Percentiles rank a stretch among this genome's conserved stretches.
These are phyloP conservation scores for Diorhabda elongata DNA, from an alignment of 1,140 invertebrate genomes.

Conservation along the genomic window DNA sequence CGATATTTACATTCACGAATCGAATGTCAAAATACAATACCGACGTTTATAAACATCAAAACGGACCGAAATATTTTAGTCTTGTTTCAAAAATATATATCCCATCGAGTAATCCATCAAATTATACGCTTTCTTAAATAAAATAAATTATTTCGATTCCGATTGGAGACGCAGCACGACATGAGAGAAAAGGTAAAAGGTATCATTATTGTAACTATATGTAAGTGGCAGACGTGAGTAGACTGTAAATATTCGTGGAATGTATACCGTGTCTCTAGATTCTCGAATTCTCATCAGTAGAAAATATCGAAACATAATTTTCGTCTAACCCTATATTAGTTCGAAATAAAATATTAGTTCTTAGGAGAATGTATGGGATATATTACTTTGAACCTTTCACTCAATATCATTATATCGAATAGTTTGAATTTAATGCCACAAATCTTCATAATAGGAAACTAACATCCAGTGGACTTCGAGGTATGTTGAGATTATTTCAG, in stretches of 20 bases:
- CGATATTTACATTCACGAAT: too few relatives aligned
- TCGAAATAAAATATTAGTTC: neutral
- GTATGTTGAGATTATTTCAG: too few relatives aligned
- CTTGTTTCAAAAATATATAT: constrained; percentile 7
- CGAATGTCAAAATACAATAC: too few relatives aligned
- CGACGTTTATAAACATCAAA: neutral
- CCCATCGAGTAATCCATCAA: constrained; percentile 14
- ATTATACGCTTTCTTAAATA: constrained; percentile 18
- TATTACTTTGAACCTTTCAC: too few relatives aligned
- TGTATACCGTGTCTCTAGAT: constrained; percentile 9
- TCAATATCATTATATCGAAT: too few relatives aligned
- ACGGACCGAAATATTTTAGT: constrained; percentile 4
- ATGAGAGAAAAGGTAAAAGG: constrained; percentile 29
- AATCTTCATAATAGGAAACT: too few relatives aligned
- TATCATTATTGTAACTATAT: constrained; percentile 34
- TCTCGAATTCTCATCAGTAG: neutral
- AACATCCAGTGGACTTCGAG: too few relatives aligned
- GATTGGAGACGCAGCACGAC: constrained; percentile 28
- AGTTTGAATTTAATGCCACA: too few relatives aligned
- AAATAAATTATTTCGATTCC: constrained; percentile 27
- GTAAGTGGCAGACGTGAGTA: constrained; percentile 30
- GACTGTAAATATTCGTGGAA: constrained; percentile 29
- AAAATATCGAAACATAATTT: neutral
- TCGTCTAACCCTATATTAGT: neutral
- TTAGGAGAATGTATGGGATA: neutral